Base-by-base conservation (phyloP, 2,888 invertebrate genomes). In the Spisula subtruncata region DNA sequence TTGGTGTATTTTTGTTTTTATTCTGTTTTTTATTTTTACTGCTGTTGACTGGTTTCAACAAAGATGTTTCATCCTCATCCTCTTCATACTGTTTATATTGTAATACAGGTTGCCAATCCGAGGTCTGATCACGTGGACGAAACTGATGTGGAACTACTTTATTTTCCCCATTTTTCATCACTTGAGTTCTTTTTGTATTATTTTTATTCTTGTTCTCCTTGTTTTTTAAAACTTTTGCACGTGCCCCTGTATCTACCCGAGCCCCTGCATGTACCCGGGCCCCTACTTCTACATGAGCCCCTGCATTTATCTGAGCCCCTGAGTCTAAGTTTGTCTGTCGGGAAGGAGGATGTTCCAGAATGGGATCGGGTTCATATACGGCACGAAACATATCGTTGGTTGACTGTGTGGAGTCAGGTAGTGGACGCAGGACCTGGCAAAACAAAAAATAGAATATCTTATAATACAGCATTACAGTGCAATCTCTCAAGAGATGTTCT, bases 181-280 rank as follows among this genome's bases (percentile, higher is more conserved):
- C 35, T 14, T 48, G 66, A 20, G 32, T 35, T 41, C 81, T 84
- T 66, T 79, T 88, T 18, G 83, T 84, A 48, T 29, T 81, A 66
- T 90, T 91, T 85, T 91, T 91, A 46, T 81, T 83, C 60, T 60
- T 91, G 54, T 91, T 91, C 88, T 91, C 91, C 32, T 91, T 91
- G 60, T 91, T 89, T 56, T 90, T 91, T 20, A 83, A 16, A n/a
- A 84, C 79, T 85, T 91, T 91, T 10, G 86, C 88, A 18, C 89
- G 25, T 20, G 86, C 89, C 0, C 83, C 88, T 18, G 46, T 83
- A 18, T 89, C 29, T 54, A 29, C 83, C 25, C 10, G 16, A 6
- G 60, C 51, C 51, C 51, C 51, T 8, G 16, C 14, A 16, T 51
- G 10, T 51, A 16, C 16, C 12, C 16, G 51, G 1, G 51, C 16